Conservation (phyloP, 2,888 invertebrate genomes). For the Callimorpha dominula region DNA sequence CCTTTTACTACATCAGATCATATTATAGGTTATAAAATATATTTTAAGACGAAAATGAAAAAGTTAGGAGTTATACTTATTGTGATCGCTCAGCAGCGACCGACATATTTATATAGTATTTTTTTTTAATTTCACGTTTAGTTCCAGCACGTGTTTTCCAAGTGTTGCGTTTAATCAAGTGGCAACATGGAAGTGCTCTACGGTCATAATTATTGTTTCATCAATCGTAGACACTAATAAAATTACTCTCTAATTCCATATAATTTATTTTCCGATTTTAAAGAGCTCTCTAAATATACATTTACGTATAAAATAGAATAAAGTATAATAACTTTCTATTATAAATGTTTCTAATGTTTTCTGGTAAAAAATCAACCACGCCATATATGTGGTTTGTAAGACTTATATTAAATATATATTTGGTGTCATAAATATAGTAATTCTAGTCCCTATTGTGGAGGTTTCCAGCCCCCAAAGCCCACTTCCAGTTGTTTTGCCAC, state of each 20-base stretch:
- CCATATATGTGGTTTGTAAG: conserved; percentile 65
- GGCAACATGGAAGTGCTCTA: not conserved
- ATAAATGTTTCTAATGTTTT: conserved; percentile 40
- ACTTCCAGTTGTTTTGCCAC: conserved; percentile 92
- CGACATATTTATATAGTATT: not conserved
- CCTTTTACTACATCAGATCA: not conserved
- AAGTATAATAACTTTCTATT: conserved; percentile 38
- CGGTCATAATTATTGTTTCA: conserved; percentile 7
- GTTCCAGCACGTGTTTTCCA: not conserved
- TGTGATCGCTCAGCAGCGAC: not conserved
- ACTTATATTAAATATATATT: conserved; percentile 36
- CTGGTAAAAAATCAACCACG: conserved; percentile 63
- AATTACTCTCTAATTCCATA: conserved; percentile 3
- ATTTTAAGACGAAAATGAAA: not conserved
- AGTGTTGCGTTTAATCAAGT: not conserved
- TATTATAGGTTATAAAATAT: not conserved
- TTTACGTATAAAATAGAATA: conserved; percentile 53
- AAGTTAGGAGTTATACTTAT: not conserved
- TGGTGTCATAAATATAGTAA: conserved; percentile 27
- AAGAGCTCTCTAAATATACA: conserved; percentile 48
- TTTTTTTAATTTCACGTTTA: not conserved
- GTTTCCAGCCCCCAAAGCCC: conserved; percentile 94
- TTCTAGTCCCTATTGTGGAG: conserved; percentile 71
- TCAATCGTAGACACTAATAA: conserved; percentile 3
- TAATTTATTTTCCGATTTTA: conserved; percentile 36